Percentiles rank a stretch among this genome's conserved stretches.
Conservation (phyloP, 30 jellyfish, hydroid and myxozoan species). For the Sanderia malayensis region DNA sequence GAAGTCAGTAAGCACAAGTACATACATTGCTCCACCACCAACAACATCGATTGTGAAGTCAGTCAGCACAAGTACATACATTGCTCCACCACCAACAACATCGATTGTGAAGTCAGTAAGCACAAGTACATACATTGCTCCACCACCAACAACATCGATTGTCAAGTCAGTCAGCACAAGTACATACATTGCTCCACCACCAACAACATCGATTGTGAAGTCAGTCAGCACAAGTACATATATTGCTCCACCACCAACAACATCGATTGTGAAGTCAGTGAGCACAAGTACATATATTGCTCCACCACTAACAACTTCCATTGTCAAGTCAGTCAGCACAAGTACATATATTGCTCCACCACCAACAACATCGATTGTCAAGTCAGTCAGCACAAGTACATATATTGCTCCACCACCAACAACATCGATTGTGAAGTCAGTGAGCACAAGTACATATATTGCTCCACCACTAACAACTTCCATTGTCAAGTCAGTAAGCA, state of each 20-base stretch:
- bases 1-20: neutral
- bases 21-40: neutral
- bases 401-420: neutral
- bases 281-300: neutral
- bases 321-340: neutral
- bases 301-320: neutral
- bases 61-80: neutral
- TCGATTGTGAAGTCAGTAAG: neutral
- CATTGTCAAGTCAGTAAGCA: neutral
- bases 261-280: neutral
- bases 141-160: neutral
- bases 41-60: neutral
- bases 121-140: neutral
- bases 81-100: slow-evolving; percentile 2
- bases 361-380: neutral
- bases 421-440: neutral
- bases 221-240: neutral
- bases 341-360: neutral
- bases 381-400: neutral
- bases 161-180: neutral
- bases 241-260: neutral
- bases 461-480: neutral
- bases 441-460: neutral
- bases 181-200: neutral
- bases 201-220: neutral